phyloP scores from a whole-genome alignment of 2,797 vertebrate genomes.

The Chanos chanos region DNA sequence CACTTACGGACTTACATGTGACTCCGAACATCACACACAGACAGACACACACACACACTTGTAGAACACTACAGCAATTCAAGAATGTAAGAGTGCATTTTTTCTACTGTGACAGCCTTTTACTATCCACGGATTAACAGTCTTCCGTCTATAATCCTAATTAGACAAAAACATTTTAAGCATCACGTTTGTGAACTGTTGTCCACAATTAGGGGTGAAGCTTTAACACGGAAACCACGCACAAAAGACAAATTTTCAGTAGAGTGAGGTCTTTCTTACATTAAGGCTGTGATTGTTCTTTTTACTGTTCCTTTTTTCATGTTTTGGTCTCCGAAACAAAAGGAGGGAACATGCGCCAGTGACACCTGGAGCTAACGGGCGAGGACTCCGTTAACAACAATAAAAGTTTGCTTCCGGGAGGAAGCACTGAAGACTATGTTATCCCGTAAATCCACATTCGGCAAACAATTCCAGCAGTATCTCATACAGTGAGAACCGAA shows the following conservation, averaged over 20 bases:
- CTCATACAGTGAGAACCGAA: not conserved
- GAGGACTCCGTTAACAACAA: conserved; percentile 17
- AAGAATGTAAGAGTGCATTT: conserved; percentile 19
- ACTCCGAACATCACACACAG: conserved; percentile 52
- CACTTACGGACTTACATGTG: conserved; percentile 59
- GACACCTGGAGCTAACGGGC: conserved; percentile 15
- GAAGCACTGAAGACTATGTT: not conserved
- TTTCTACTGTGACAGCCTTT: not conserved
- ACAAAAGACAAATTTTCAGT: not conserved
- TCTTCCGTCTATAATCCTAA: conserved; percentile 21
- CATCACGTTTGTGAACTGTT: not conserved
- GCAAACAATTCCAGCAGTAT: not conserved
- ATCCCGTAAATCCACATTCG: not conserved
- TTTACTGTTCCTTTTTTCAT: not conserved
- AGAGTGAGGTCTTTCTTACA: not conserved
- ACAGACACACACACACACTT: conserved; percentile 37
- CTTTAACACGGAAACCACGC: not conserved
- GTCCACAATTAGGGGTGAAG: not conserved
- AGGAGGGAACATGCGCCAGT: not conserved
- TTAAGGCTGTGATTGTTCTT: not conserved
- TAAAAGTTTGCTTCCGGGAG: conserved; percentile 10
- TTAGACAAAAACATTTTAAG: conserved; percentile 8
- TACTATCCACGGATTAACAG: conserved; percentile 22
- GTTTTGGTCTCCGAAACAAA: too few relatives aligned
- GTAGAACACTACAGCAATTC: conserved; percentile 47